Percentiles rank a stretch among this genome's conserved stretches.
Evolutionary conservation across 2,797 vertebrate species (phyloP).

Genomic region (Pantherophis vulpinus): DNA sequence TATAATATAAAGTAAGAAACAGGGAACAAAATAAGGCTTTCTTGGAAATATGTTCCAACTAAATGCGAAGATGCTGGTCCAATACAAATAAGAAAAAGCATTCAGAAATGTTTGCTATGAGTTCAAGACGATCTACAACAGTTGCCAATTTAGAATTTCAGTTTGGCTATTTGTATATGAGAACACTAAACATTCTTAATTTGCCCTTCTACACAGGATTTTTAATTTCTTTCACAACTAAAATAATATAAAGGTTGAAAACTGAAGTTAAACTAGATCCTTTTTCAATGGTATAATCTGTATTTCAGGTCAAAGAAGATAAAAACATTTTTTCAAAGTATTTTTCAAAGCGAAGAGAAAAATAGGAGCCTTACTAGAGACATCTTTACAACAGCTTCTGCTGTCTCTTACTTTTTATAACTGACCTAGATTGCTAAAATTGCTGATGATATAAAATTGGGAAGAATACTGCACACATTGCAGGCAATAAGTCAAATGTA

Average conservation of each 20-base stretch:
- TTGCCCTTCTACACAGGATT: neutral
- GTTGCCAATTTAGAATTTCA: too few species aligned
- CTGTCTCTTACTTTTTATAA: constrained; percentile 52
- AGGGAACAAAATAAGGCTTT: too few species aligned
- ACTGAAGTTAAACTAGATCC: neutral
- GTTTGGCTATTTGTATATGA: too few species aligned
- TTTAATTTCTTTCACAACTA: neutral
- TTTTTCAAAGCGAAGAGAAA: constrained; percentile 10
- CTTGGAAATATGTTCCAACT: too few species aligned
- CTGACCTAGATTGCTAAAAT: constrained; percentile 43
- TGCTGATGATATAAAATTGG: constrained; percentile 44
- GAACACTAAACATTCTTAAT: neutral
- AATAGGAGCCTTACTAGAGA: constrained; percentile 34
- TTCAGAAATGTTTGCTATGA: too few species aligned
- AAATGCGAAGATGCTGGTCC: too few species aligned
- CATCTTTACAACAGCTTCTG: constrained; percentile 43
- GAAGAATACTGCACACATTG: constrained; percentile 40
- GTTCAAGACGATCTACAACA: too few species aligned
- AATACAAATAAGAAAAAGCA: too few species aligned
- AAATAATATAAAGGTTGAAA: neutral
- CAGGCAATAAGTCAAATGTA: constrained; percentile 49
- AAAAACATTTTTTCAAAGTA: constrained; percentile 11
- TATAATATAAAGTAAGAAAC: too few species aligned
- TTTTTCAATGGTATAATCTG: constrained; percentile 9
- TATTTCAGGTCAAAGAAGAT: neutral